phyloP scores from a whole-genome alignment of 2,113 vertebrate genomes.

The Aspiorhynchus laticeps region DNA sequence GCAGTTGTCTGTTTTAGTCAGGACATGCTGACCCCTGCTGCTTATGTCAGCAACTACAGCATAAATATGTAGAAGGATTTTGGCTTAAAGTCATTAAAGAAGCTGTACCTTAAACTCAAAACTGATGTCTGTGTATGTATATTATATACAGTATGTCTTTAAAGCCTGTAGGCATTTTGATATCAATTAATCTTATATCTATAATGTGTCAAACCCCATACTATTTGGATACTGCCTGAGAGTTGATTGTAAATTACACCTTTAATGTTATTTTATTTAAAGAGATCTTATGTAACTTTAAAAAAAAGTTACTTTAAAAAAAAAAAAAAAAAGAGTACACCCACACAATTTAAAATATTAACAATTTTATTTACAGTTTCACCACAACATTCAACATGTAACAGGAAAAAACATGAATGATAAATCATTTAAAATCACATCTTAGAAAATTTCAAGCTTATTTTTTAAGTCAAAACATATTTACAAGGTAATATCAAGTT shows the following conservation, averaged over 20 bases:
- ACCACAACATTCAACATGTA: background rate
- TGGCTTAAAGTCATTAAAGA: background rate
- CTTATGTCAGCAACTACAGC: background rate
- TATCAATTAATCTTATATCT: background rate
- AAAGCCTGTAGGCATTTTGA: background rate
- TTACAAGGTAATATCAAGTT: too few relatives aligned
- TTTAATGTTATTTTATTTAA: background rate
- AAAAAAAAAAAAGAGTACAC: background rate
- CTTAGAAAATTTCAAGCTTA: background rate
- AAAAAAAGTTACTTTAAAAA: too few relatives aligned
- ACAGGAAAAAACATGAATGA: background rate
- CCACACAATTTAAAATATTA: background rate
- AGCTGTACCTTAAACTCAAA: background rate
- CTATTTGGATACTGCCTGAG: background rate
- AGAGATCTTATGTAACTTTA: background rate
- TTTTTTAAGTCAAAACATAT: background rate
- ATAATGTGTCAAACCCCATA: background rate
- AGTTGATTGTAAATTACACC: background rate
- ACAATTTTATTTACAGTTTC: slow-evolving; percentile 1
- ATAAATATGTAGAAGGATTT: background rate
- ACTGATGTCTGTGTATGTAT: background rate
- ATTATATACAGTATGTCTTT: background rate
- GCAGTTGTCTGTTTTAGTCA: background rate
- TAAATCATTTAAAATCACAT: background rate
- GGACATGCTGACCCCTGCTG: slow-evolving; percentile 24